phyloP scores from a whole-genome alignment of 2,113 vertebrate species.

The Pipra filicauda region DNA sequence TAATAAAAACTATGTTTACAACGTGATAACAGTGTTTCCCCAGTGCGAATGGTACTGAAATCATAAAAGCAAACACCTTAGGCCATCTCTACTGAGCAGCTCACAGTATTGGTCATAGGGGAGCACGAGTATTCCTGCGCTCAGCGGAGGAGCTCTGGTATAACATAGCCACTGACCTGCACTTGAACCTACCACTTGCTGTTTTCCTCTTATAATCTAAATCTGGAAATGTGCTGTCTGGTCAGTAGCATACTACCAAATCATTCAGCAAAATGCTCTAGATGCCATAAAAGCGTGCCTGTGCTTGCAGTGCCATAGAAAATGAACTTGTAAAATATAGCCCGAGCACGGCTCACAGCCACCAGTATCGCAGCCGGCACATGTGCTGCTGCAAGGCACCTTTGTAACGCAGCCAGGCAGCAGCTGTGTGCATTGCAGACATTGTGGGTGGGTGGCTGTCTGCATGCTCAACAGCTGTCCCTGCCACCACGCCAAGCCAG shows the following conservation, averaged over 20 bases:
- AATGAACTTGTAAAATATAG: slow-evolving; percentile 58
- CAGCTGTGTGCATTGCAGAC: slow-evolving; percentile 72
- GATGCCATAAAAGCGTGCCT: slow-evolving; percentile 69
- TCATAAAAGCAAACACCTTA: slow-evolving; percentile 64
- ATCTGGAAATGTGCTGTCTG: slow-evolving; percentile 70
- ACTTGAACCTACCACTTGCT: slow-evolving; percentile 80
- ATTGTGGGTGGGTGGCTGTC: slow-evolving; percentile 62
- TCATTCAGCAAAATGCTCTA: slow-evolving; percentile 57
- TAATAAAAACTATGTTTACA: slow-evolving; percentile 62
- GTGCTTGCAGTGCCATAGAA: slow-evolving; percentile 39
- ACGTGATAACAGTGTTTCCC: slow-evolving; percentile 40
- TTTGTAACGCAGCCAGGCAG: slow-evolving; percentile 66
- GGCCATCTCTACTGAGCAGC: slow-evolving; percentile 14
- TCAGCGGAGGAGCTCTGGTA: neutral
- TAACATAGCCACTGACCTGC: slow-evolving; percentile 68
- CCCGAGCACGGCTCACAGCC: neutral
- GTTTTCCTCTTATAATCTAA: slow-evolving; percentile 74
- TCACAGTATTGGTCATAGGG: neutral
- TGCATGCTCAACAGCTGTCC: slow-evolving; percentile 56
- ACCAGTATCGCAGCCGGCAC: neutral
- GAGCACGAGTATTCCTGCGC: neutral
- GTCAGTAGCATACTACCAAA: slow-evolving; percentile 56
- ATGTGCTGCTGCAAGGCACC: slow-evolving; percentile 61
- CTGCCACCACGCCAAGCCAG: neutral
- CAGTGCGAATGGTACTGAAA: neutral